These are phyloP conservation scores for Petrophora chlorosata DNA, from an alignment of 2,888 invertebrate species.

Conservation along the genomic window DNA sequence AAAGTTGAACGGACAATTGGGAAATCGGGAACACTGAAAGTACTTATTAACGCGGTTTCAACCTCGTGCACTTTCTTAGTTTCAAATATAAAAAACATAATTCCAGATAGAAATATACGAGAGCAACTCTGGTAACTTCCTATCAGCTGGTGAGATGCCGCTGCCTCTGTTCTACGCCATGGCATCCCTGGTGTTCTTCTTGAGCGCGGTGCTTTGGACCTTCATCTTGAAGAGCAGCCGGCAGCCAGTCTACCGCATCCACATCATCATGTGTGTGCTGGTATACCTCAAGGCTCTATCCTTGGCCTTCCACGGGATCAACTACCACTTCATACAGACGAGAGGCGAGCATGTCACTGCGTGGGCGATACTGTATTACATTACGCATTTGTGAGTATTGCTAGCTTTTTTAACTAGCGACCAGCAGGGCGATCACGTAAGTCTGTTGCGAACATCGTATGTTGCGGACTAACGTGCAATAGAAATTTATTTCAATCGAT, in stretches of 20 bases:
- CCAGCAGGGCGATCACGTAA: no score
- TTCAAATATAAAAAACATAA: not conserved
- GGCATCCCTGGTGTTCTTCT: slow-evolving; percentile 94
- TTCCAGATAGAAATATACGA: slow-evolving; percentile 93
- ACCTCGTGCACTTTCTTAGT: not conserved
- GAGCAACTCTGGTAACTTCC: slow-evolving; percentile 91
- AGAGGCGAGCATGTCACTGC: slow-evolving; percentile 97
- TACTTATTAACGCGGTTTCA: not conserved
- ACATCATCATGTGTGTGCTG: slow-evolving; percentile 97
- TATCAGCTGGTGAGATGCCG: slow-evolving; percentile 98
- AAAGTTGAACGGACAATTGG: no score
- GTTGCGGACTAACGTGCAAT: no score
- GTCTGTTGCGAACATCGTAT: no score
- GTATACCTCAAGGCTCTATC: slow-evolving; percentile 96
- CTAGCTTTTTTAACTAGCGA: no score
- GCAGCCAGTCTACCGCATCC: slow-evolving; percentile 96
- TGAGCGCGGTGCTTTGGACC: slow-evolving; percentile 96
- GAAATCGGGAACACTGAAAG: not conserved
- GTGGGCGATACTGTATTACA: slow-evolving; percentile 98
- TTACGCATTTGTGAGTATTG: slow-evolving; percentile 95
- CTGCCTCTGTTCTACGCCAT: slow-evolving; percentile 95
- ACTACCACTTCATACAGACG: slow-evolving; percentile 96
- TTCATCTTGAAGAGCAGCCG: slow-evolving; percentile 92
- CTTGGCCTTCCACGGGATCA: slow-evolving; percentile 96
- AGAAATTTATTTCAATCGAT: no score